phyloP scores from a whole-genome alignment of 2,113 vertebrate genomes.

The Shinisaurus crocodilurus region DNA sequence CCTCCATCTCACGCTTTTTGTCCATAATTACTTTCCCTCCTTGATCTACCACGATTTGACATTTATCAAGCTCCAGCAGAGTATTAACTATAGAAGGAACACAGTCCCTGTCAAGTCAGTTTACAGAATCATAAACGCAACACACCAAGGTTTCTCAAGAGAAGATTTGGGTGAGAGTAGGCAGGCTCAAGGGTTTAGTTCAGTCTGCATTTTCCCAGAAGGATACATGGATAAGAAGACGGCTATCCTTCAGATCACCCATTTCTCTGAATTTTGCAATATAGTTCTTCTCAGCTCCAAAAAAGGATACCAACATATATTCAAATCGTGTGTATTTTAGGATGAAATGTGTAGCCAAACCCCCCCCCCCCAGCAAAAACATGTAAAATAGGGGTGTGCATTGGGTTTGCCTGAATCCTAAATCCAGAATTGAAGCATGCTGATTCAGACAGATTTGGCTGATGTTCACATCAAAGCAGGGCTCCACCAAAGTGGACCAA shows the following conservation, averaged over 20 bases:
- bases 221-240: not conserved
- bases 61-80: slow-evolving; percentile 5
- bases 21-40: slow-evolving; percentile 7
- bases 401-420: too few relatives aligned
- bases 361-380: too few relatives aligned
- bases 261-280: not conserved
- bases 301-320: too few relatives aligned
- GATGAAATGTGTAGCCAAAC: too few relatives aligned
- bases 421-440: too few relatives aligned
- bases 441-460: too few relatives aligned
- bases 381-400: too few relatives aligned
- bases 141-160: not conserved
- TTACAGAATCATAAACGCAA: not conserved
- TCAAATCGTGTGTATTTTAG: too few relatives aligned
- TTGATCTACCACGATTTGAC: not conserved
- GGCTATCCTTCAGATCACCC: not conserved
- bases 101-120: not conserved
- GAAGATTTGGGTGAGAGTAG: not conserved
- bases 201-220: not conserved
- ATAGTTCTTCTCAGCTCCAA: not conserved
- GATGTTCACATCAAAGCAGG: too few relatives aligned
- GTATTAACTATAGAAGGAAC: not conserved
- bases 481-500: too few relatives aligned
- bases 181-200: not conserved
- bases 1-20: not conserved